phyloP scores from a whole-genome alignment of 1,140 invertebrate species.

The Leptopilina clavipes region DNA sequence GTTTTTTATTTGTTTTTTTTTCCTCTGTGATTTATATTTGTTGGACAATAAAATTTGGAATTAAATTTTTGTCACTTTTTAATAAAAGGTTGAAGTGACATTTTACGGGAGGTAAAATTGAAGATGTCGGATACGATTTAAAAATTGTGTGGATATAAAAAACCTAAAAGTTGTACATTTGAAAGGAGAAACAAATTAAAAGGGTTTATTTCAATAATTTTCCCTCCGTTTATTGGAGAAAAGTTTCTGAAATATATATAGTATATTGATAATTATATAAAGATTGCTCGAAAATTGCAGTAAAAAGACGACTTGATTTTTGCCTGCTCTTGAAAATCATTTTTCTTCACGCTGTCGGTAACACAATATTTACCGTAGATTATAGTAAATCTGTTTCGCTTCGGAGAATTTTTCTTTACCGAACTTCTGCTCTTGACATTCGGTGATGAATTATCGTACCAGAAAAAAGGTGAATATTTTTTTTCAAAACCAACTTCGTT shows the following conservation, averaged over 20 bases:
- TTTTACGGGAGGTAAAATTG: neutral
- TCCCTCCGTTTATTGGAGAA: too few species aligned
- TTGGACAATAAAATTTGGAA: neutral
- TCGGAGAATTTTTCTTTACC: conserved; percentile 7
- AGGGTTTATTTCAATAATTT: too few species aligned
- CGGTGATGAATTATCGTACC: conserved; percentile 17
- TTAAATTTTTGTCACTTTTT: conserved; percentile 1
- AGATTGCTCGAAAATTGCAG: neutral
- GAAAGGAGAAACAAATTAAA: too few species aligned
- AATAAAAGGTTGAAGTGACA: neutral
- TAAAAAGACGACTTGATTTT: neutral
- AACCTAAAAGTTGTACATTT: too few species aligned
- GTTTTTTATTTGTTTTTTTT: neutral
- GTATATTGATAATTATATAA: neutral
- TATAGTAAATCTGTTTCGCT: conserved; percentile 22
- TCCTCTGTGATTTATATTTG: neutral
- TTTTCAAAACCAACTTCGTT: neutral
- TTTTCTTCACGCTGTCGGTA: conserved; percentile 7
- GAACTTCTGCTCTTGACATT: conserved; percentile 20
- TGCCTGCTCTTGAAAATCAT: neutral
- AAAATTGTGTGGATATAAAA: too few species aligned
- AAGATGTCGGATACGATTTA: too few species aligned
- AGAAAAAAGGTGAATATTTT: neutral
- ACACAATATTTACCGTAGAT: conserved; percentile 22
- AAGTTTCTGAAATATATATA: too few species aligned